Percentiles rank a stretch among this genome's conserved stretches.
Conservation (phyloP, 2,888 invertebrate species). For the Stramonita haemastoma region DNA sequence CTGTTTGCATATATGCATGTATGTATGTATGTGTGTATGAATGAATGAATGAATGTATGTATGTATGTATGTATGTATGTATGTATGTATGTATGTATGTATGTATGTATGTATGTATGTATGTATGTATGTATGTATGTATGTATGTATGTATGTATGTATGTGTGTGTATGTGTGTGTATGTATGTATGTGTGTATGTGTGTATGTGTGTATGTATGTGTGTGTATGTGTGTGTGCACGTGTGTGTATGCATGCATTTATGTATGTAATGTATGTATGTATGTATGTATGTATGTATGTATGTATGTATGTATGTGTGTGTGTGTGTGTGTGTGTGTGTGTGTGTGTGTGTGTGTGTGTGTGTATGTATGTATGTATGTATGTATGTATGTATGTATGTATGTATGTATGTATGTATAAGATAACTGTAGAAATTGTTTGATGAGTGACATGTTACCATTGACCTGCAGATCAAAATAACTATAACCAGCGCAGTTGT, state of each 20-base stretch:
- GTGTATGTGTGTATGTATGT: neutral
- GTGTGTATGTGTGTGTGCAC: neutral
- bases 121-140: neutral
- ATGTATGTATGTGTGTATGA: neutral
- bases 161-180: neutral
- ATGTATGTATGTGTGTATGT: neutral
- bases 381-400: neutral
- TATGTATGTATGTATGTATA: neutral
- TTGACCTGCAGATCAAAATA: too few species aligned
- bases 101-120: neutral
- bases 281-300: neutral
- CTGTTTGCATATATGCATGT: neutral
- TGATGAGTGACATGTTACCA: too few species aligned
- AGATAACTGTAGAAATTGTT: too few species aligned
- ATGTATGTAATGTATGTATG: too few species aligned
- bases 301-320: constrained; percentile 15
- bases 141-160: neutral
- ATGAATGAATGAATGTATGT: neutral
- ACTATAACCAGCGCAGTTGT: too few species aligned
- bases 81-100: neutral
- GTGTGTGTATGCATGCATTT: neutral
- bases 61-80: neutral
- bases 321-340: constrained; percentile 22
- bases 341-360: neutral
- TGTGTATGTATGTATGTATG: neutral